Evolutionary conservation across 2,888 invertebrate genomes (phyloP), one percentile per base, ranked within the genome.

Genomic region (Pterostichus niger): DNA sequence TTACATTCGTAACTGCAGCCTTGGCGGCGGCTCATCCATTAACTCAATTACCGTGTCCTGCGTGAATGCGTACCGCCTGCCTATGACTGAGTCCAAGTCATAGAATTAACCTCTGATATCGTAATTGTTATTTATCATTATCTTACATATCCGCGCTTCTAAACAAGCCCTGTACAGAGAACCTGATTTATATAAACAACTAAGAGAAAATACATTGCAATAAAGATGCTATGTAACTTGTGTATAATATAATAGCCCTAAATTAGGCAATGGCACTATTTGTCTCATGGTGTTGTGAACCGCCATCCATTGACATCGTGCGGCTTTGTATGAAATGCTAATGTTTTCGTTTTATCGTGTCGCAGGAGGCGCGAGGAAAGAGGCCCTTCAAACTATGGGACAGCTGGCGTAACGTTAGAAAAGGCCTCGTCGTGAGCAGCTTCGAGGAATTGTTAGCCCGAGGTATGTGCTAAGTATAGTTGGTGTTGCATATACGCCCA

Each of bases 341-440:
- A 78, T 84, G 73, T 76, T 49, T 44, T 46, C 40, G 76, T 82
- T 84, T 79, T 79, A 75, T 78, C 78, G 85, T 88, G 89, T 93
- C 92, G 85, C 93, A 97, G 96, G 96, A 96, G 94, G 95, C 95
- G 93, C 96, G 96, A 93, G 96, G 96, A 94, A 96, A 97, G 94
- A 96, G 96, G 94, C 97, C 97, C 94, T 96, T 97, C 93, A 97
- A 97, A 94, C 95, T 97, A 95, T 97, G 97, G 97, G 97, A 97
- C 94, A 95, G 96, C 92, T 96, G 96, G 93, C 94, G 97, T 92
- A 96, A 95, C 93, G 95, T 96, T 91, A 94, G 97, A 91, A 97
- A 97, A 93, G 97, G 97, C 90, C 93, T 97, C 92, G 97, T 97
- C 90, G 97, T 96, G 91, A 95, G 95, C 91, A 96, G 96, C 90